phyloP scores from a whole-genome alignment of 1,140 invertebrate species.

The Sesamia nonagrioides region DNA sequence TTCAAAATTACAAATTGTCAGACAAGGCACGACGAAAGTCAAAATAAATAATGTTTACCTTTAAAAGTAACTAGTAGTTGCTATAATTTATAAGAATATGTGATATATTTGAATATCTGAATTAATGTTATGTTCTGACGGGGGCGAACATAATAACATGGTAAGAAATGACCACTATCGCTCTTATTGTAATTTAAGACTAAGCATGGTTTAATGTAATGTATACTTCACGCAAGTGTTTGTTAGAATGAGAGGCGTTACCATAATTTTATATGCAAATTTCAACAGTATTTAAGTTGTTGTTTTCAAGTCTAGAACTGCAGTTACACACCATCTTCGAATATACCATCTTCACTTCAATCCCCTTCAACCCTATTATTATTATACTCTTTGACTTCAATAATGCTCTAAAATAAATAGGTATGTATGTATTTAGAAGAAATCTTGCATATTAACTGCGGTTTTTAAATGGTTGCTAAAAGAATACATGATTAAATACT shows the following conservation, averaged over 20 bases:
- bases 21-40: slow-evolving; percentile 20
- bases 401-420: no score
- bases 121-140: neutral
- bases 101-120: neutral
- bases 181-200: neutral
- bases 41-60: slow-evolving; percentile 23
- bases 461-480: no score
- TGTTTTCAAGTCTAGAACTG: neutral
- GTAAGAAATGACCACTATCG: neutral
- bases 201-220: neutral
- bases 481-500: no score
- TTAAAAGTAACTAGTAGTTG: neutral
- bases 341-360: neutral
- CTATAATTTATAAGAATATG: neutral
- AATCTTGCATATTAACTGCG: no score
- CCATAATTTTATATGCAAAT: neutral
- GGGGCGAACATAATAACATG: neutral
- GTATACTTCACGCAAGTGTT: neutral
- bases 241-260: neutral
- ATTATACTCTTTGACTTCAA: no score
- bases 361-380: no score
- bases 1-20: slow-evolving; percentile 14
- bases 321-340: no score
- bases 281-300: neutral
- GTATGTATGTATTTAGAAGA: no score